Base-by-base conservation (phyloP, 2,888 invertebrate species). In the Tetragonisca angustula region DNA sequence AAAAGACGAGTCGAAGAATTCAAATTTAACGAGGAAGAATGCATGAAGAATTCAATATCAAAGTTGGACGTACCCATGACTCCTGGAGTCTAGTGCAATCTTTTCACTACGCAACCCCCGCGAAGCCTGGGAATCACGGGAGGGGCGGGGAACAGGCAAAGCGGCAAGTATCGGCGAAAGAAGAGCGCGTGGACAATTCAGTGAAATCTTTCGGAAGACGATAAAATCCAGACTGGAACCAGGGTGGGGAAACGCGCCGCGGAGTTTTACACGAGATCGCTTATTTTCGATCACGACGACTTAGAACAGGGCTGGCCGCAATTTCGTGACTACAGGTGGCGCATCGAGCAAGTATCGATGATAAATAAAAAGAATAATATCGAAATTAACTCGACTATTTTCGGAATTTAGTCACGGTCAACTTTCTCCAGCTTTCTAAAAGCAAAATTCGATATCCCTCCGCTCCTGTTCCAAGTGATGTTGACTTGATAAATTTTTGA, bases 1-100 rank as follows among this genome's bases (percentile, higher is more conserved):
- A 80, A 84, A 56, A 85, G 68, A 78, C 72, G 61, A 85, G 67
- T 80, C 43, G 72, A 85, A 81, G 84, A 85, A 85, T 85, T 85
- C 85, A 84, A 85, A 85, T 85, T 85, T 84, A 85, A 85, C 85
- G 81, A 85, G 69, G 76, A 81, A 81, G 85, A 85, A 85, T 84
- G 84, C 70, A 73, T 56, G 81, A 84, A 75, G 85, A 85, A 85
- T 84, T 84, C 85, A 81, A 84, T 85, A 85, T 85, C 78, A 84
- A 85, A 84, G 85, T 85, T 85, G 81, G 75, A 81, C 84, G 62
- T 72, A 72, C 56, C 73, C 81, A 84, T 84, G 84, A 85, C 62
- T 85, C 84, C 72, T 64, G 78, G 9, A 78, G 72, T 85, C 84
- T 43, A 43, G 56, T 81, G 78, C 81, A 71, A 85, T 84, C 85